Evolutionary conservation across 2,113 vertebrate species (phyloP), one percentile per base, ranked within the genome.

Genomic region (Sylvicapra grimmia): DNA sequence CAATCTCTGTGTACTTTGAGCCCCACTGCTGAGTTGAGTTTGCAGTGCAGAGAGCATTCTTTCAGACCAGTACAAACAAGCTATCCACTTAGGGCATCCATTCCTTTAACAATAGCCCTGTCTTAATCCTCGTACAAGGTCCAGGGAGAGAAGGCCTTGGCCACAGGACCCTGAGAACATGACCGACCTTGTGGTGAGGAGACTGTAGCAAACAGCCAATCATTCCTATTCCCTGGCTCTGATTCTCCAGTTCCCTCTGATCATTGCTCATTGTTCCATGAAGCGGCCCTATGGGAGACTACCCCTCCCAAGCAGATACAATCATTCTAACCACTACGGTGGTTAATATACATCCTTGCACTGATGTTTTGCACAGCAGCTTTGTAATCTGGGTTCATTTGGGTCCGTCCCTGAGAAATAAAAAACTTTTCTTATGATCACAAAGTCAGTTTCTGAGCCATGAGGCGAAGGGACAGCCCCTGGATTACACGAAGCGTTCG

Each of bases 11-110:
- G 19, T 94, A 89, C 79, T 12, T 47, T n/a, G 25, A 86, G 54
- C 61, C 23, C 54, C 19, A 77, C 8, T 51, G 97, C 25, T 19
- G 36, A 92, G 33, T 14, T 2, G 56, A 75, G 86, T 89, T 82
- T 87, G 82, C 84, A 96, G 92, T 84, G 90, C 94, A 95, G 27
- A 82, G 75, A 97, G 25, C 31, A 25, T 68, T 75, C 31, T 44
- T 80, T 72, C 72, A 83, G 61, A 58, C 1, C 1, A 31, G 31
- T n/a, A 47, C 80, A 88, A 47, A 44, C 33, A 84, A 83, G 79
- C 44, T 86, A 29, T 47, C 53, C 18, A 49, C 21, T 44, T 47
- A n/a, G 4, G 27, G 5, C 33, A 27, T 58, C 86, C n/a, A 54
- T 51, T 80, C n/a, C 65, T 49, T 21, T 51, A 31, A 54, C 23